A percentile compares a stretch with the other conserved stretches of the same genome.
Conservation (phyloP, 1,140 invertebrate species). For the Prorops nasuta region DNA sequence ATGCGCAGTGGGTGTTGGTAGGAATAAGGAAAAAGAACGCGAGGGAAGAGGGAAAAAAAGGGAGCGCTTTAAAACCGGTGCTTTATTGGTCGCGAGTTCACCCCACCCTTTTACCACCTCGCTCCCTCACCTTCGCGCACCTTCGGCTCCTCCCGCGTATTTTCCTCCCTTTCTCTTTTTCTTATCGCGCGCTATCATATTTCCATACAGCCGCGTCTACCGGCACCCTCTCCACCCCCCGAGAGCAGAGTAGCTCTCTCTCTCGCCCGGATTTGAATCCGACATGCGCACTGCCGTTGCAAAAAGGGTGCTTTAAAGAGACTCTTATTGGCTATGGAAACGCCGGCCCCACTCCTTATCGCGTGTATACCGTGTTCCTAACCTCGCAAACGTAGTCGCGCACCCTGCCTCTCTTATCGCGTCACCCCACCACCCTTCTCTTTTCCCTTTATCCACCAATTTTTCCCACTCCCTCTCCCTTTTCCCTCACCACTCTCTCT, state of each 20-base stretch:
- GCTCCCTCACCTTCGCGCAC: conserved; percentile 18
- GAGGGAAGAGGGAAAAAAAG: conserved; percentile 22
- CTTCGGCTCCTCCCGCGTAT: conserved; percentile 15
- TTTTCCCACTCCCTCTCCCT: conserved; percentile 5
- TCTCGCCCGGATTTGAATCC: conserved; percentile 43
- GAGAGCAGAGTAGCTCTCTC: conserved; percentile 10
- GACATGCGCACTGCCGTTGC: conserved; percentile 46
- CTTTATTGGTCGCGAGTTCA: conserved; percentile 48
- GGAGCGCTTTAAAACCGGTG: conserved; percentile 46
- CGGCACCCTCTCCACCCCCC: conserved; percentile 12
- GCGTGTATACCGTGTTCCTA: conserved; percentile 41
- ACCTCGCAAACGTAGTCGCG: conserved; percentile 28
- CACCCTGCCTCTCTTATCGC: conserved; percentile 41
- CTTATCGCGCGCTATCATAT: conserved; percentile 54
- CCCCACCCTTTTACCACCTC: conserved; percentile 17
- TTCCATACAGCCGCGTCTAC: conserved; percentile 37
- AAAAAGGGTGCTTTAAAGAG: conserved; percentile 54
- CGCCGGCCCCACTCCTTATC: conserved; percentile 36
- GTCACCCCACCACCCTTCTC: conserved; percentile 14
- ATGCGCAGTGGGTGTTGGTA: conserved; percentile 40
- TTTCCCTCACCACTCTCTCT: not conserved
- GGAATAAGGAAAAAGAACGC: conserved; percentile 8
- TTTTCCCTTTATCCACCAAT: conserved; percentile 5
- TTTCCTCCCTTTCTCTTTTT: conserved; percentile 27
- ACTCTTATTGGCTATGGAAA: conserved; percentile 54